Evolutionary conservation across 1,140 invertebrate species (phyloP), one percentile per base, ranked within the genome.

Genomic region (Saccostrea cuccullata): DNA sequence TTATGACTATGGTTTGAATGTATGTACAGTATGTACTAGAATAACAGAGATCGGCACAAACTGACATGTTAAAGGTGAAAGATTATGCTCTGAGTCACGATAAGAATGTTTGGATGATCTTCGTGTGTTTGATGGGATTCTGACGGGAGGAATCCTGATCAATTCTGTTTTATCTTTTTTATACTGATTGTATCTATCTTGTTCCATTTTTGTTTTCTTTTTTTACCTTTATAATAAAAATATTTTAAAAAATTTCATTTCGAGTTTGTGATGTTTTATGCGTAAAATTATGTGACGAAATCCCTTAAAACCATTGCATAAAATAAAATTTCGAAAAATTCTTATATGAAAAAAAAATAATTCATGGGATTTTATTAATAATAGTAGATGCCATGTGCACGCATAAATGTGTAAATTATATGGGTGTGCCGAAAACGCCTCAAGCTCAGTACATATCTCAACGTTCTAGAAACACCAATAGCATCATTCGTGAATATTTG

Each of bases 201-300:
- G 26, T 77, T 77, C 11, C 30, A 77, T 77, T 26, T 36, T 30
- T 77, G 12, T 12, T 17, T 36, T 77, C 23, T 77, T 77, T 77
- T 36, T 77, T 26, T 77, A 77, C 23, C 26, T 77, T 77, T 77
- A 30, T 77, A 77, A 77, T 77, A 77, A 77, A 36, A 77, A 36
- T 77, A 36, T 36, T 12, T 73, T n/a, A 47, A 47, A 47, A 47
- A 8, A 2, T 47, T 3, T 2, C 13, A 12, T 20, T 64, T 20
- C 17, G 17, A 20, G n/a, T n/a, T 17, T 64, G 15, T 12, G 4
- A 0, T 60, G 58, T 1, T 6, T 64, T 20, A 64, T 64, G 58
- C 20, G 4, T 60, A 60, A 60, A 17, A 60, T 47, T 60, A 20
- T 60, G 58, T 64, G n/a, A 20, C 1, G 58, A 20, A 64, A 64